Base-by-base conservation (phyloP, 2,113 vertebrate species). In the Lophochroa leadbeateri region DNA sequence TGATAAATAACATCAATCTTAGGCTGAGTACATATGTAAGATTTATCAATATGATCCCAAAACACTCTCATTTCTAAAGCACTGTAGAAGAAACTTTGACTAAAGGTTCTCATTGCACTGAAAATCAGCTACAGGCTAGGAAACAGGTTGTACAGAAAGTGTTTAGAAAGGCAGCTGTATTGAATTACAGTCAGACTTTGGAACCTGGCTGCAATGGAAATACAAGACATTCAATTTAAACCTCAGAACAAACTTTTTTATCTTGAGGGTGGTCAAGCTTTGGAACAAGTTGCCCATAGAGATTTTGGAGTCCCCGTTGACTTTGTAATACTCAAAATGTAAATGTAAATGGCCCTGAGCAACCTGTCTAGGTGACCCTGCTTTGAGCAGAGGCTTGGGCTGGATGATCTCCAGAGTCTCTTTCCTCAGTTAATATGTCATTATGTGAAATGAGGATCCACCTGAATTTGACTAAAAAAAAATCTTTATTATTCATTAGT, bases 281-380 rank as follows among this genome's bases (percentile, higher is more conserved):
- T 57, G 43, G 47, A 44, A 33, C 41, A 25, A 10, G 29, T 71
- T 43, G 17, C 35, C 24, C 10, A 5, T 10, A 67, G 57, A 37
- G n/a, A 33, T n/a, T 82, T 46, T 2, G 1, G 74, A 53, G 10
- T 19, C 20, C 11, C n/a, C 2, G 0, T 10, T 18, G 52, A 10
- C 7, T 67, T 57, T 3, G 11, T 18, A 47, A 35, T 61, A 5
- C 1, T 65, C 0, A 37, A 1, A 19, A 8, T 47, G 7, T 44
- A 10, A 20, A 9, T 75, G 37, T 21, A 63, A 81, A 13, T 33
- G 31, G 9, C 61, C n/a, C n/a, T 68, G 74, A 67, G 41, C 37
- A 58, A 12, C 16, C 16, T 37, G 10, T 13, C 10, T 87, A 44
- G 20, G 6, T 29, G 18, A 33, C 9, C 16, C 17, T 72, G 31